These are phyloP conservation scores for Chiloscyllium plagiosum DNA, from an alignment of 2,113 vertebrate species.

Conservation along the genomic window DNA sequence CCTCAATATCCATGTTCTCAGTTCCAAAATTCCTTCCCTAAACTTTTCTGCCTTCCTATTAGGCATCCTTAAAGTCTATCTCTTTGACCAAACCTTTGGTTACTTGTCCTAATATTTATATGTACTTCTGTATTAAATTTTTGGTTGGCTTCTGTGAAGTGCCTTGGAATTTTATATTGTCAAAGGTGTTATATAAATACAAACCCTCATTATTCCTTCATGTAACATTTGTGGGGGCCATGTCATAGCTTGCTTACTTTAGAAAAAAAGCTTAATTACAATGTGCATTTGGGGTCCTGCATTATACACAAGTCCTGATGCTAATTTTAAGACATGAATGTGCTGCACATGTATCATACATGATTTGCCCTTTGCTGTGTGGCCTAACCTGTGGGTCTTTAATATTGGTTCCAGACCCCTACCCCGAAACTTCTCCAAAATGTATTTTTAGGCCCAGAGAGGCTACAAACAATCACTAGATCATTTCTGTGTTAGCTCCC, in stretches of 20 bases:
- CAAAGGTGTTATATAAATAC: not conserved
- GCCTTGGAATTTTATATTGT: not conserved
- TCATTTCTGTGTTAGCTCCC: not conserved
- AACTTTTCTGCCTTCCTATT: not conserved
- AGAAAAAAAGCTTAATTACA: not conserved
- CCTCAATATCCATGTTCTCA: not conserved
- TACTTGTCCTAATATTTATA: not conserved
- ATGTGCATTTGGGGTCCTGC: not conserved
- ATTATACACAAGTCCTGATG: not conserved
- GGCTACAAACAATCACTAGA: not conserved
- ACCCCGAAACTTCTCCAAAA: not conserved
- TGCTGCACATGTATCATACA: too few relatives aligned
- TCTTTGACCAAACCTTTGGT: not conserved
- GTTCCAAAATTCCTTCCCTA: not conserved
- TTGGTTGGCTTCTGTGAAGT: not conserved
- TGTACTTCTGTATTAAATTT: not conserved
- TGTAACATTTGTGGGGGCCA: not conserved
- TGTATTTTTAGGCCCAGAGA: not conserved
- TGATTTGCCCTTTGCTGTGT: not conserved
- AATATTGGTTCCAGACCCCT: not conserved
- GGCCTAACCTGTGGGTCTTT: not conserved
- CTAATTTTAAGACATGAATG: not conserved
- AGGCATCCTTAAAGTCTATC: not conserved
- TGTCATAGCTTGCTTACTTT: not conserved
- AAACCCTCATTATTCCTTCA: not conserved